Evolutionary conservation across 2,113 vertebrate genomes (phyloP), one percentile per base, ranked within the genome.

Genomic region (Tor tambroides): DNA sequence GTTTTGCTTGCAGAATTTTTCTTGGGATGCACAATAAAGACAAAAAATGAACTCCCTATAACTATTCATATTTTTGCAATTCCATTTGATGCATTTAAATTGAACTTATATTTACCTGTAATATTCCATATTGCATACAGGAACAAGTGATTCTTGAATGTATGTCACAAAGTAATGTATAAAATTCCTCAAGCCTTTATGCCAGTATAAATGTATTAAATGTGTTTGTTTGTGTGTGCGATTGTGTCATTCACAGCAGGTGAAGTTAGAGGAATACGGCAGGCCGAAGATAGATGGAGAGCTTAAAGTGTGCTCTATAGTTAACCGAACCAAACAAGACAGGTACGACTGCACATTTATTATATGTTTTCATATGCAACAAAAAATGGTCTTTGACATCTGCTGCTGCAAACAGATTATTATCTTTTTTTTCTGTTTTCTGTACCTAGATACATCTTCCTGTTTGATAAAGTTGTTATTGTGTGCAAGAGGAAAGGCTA

Each of bases 401-500:
- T 75, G 14, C 28, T 19, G 11, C 26, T 32, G 15, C 46, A n/a
- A 84, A 84, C 46, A 30, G 5, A 32, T 15, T 7, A 4, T 63
- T 28, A 41, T 28, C n/a, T 21, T 26, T 23, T 80, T n/a, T 0
- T 88, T 61, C 87, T 28, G 11, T 11, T 85, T 30, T 75, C 30
- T 88, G 6, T 43, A 74, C 90, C 77, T 94, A 99, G 98, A 96
- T 99, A 99, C 93, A 95, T 99, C 85, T 99, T 99, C 95, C 95
- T 99, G 71, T 99, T 99, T 75, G 98, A 99, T 92, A 99, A 99
- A 96, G 98, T 98, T 89, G 97, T 98, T 89, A 98, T 99, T 0
- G 98, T 99, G 85, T 99, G 98, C 94, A 99, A 99, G 91, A 92
- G 98, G 89, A 97, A 96, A 94, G 97, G 97, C 11, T 98, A 99